These are phyloP conservation scores for Drosophila pegasa DNA, from an alignment of 2,888 invertebrate species.

Conservation along the genomic window DNA sequence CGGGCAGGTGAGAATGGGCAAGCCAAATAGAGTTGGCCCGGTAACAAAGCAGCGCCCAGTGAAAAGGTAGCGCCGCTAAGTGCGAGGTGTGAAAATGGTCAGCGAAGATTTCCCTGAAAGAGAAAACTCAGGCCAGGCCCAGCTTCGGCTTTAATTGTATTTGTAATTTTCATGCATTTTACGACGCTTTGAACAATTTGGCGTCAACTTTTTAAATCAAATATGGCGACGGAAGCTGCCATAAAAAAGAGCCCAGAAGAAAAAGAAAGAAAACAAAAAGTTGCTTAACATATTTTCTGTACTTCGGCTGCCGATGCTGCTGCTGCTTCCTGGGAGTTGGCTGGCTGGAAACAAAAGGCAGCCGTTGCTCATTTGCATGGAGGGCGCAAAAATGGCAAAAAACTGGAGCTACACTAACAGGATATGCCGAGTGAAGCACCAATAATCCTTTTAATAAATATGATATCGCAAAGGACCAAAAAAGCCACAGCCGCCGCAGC, in stretches of 20 bases:
- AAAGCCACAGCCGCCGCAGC: slow-evolving; percentile 70
- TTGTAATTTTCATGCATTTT: slow-evolving; percentile 68
- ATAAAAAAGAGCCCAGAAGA: neutral
- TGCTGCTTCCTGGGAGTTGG: slow-evolving; percentile 3
- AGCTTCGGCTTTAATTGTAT: slow-evolving; percentile 66
- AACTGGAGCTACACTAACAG: slow-evolving; percentile 72
- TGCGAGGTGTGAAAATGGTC: slow-evolving; percentile 68
- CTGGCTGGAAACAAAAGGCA: slow-evolving; percentile 73
- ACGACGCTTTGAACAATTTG: slow-evolving; percentile 68
- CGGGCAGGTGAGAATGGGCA: slow-evolving; percentile 68
- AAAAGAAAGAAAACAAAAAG: slow-evolving; percentile 21
- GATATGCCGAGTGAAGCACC: slow-evolving; percentile 81
- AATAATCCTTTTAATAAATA: slow-evolving; percentile 84
- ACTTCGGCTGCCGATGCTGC: neutral
- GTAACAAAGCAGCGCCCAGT: slow-evolving; percentile 71
- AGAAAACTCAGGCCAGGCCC: slow-evolving; percentile 1
- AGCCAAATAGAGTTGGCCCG: slow-evolving; percentile 52
- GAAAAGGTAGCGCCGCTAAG: slow-evolving; percentile 72
- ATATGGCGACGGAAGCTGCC: slow-evolving; percentile 63
- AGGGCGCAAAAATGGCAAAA: slow-evolving; percentile 3
- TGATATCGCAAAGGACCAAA: slow-evolving; percentile 83
- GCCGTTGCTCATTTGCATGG: slow-evolving; percentile 74
- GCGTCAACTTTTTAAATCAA: slow-evolving; percentile 78
- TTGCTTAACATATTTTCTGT: slow-evolving; percentile 62
- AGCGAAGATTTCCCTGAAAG: slow-evolving; percentile 49